Evolutionary conservation across 2,113 vertebrate species (phyloP).

Genomic region (Dicrurus megarhynchus): DNA sequence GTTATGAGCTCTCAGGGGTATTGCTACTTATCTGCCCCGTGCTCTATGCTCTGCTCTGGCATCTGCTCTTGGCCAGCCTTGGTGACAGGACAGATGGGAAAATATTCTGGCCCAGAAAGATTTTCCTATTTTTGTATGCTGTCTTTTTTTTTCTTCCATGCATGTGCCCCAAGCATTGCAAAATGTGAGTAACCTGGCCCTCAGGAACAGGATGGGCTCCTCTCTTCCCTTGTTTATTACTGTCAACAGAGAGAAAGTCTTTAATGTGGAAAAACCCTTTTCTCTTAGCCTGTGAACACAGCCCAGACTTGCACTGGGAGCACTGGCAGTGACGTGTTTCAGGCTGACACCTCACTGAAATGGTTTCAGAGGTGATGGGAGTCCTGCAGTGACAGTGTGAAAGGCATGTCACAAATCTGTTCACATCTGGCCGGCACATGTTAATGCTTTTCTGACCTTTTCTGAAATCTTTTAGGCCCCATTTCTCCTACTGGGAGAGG

Average conservation of each 20-base stretch:
- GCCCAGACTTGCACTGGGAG: not conserved
- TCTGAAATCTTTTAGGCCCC: not conserved
- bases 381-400: not conserved
- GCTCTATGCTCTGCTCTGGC: not conserved
- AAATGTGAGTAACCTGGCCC: not conserved
- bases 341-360: not conserved
- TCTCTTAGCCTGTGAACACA: not conserved
- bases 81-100: not conserved
- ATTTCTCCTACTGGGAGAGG: not conserved
- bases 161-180: not conserved
- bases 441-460: not conserved
- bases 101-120: not conserved
- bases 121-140: not conserved
- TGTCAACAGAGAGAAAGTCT: not conserved
- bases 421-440: not conserved
- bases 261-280: conserved; percentile 28
- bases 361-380: not conserved
- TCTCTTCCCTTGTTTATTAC: conserved; percentile 23
- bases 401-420: not conserved
- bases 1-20: not conserved
- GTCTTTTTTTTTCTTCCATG: not conserved
- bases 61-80: not conserved
- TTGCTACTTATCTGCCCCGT: not conserved
- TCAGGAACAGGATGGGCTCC: not conserved
- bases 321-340: not conserved